A percentile compares a stretch with the other conserved stretches of the same genome.
Conservation (phyloP, 2,113 vertebrate species). For the Thinocorus orbignyianus region DNA sequence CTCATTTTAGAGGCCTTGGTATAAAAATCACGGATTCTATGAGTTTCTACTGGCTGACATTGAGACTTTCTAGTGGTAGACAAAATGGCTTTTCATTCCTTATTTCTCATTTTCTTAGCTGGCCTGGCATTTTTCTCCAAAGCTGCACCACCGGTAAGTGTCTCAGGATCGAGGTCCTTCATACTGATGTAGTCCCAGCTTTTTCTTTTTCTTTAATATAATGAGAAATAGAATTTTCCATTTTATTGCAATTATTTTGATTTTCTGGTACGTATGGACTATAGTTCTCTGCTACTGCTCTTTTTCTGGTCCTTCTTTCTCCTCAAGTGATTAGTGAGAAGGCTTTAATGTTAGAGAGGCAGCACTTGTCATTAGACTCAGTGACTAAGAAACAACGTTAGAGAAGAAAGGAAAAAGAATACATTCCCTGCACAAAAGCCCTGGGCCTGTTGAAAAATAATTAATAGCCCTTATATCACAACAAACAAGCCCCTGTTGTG, state of each 20-base stretch:
- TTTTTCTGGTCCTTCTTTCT: not conserved
- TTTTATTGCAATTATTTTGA: not conserved
- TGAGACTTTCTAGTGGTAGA: not conserved
- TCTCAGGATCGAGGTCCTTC: not conserved
- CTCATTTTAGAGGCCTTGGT: slow-evolving; percentile 16
- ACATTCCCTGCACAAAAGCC: not conserved
- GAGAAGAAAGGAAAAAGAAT: not conserved
- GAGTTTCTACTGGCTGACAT: not conserved
- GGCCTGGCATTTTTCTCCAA: slow-evolving; percentile 53
- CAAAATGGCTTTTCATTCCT: slow-evolving; percentile 67
- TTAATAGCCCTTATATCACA: not conserved
- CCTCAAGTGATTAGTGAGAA: not conserved
- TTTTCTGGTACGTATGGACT: not conserved
- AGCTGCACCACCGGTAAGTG: slow-evolving; percentile 74
- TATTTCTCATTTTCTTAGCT: slow-evolving; percentile 62
- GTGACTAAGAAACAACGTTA: not conserved
- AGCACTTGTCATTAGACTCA: not conserved
- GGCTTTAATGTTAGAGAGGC: not conserved
- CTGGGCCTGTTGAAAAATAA: not conserved
- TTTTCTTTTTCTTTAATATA: not conserved
- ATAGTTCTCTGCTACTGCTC: not conserved
- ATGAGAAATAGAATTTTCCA: not conserved
- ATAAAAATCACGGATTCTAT: slow-evolving; percentile 71
- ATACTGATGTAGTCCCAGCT: not conserved
- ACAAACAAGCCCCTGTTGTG: not conserved